phyloP scores from a whole-genome alignment of 2,888 invertebrate species.

The Oeneis ivallda region DNA sequence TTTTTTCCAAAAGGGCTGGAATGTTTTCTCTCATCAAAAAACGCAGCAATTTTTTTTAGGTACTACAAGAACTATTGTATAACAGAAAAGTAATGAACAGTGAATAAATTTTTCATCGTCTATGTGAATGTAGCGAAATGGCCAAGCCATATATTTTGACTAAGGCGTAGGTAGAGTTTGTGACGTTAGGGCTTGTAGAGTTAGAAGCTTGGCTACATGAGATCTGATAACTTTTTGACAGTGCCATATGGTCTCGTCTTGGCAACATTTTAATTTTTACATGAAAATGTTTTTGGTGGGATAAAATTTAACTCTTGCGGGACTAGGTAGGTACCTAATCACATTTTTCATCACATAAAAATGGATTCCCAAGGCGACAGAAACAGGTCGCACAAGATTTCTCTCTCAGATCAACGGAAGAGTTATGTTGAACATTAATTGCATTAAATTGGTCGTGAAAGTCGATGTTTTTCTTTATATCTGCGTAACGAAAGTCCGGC shows the following conservation, averaged over 20 bases:
- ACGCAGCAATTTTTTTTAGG: no score
- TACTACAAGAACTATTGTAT: no score
- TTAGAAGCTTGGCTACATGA: no score
- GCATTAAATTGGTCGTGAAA: constrained; percentile 40
- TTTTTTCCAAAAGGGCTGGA: neutral
- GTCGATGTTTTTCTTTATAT: constrained; percentile 37
- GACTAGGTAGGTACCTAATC: neutral
- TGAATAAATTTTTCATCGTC: no score
- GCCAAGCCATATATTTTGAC: no score
- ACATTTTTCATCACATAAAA: constrained; percentile 24
- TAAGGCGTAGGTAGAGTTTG: no score
- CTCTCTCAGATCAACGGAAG: constrained; percentile 30
- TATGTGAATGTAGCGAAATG: no score
- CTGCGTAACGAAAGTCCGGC: constrained; percentile 28
- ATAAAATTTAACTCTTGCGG: neutral
- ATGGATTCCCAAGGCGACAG: constrained; percentile 31
- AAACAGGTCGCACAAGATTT: constrained; percentile 21
- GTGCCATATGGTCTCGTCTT: no score
- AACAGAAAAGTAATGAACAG: no score
- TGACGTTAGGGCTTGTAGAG: no score
- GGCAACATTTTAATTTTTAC: no score
- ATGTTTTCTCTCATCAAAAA: neutral
- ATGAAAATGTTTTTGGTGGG: neutral
- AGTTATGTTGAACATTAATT: constrained; percentile 38
- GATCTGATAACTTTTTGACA: no score